Evolutionary conservation across 2,113 vertebrate species (phyloP).

Genomic region (Ammospiza caudacuta): DNA sequence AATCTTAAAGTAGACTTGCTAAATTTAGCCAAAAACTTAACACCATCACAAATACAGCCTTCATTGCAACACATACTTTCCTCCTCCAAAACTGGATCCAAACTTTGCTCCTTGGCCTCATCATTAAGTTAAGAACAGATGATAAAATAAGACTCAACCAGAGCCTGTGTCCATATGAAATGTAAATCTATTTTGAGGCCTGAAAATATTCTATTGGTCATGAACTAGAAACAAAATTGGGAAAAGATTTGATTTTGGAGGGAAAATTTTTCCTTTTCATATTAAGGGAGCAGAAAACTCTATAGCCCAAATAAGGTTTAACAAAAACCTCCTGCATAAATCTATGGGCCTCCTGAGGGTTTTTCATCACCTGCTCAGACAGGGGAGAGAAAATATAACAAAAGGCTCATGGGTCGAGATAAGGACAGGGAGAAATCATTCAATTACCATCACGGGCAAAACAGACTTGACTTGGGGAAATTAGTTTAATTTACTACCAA

Average conservation of each 20-base stretch:
- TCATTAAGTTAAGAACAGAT: slow-evolving; percentile 38
- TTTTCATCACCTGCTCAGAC: neutral
- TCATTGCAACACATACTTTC: neutral
- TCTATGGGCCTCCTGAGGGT: neutral
- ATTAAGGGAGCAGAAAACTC: neutral
- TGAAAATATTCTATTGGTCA: neutral
- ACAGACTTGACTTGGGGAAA: neutral
- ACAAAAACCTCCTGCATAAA: neutral
- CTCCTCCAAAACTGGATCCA: slow-evolving; percentile 1
- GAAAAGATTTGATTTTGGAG: neutral
- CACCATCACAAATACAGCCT: neutral
- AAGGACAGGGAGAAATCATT: neutral
- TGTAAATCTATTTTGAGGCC: slow-evolving; percentile 5
- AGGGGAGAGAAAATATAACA: neutral
- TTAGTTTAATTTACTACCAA: slow-evolving; percentile 10
- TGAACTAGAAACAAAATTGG: neutral
- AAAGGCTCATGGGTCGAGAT: neutral
- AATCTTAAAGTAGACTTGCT: slow-evolving; percentile 25
- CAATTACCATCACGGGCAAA: neutral
- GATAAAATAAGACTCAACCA: slow-evolving; percentile 27
- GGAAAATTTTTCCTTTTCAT: neutral
- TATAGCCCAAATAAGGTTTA: neutral
- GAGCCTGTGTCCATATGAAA: slow-evolving; percentile 10
- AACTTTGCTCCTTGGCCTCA: slow-evolving; percentile 14
- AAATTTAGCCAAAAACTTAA: slow-evolving; percentile 24